Percentiles rank a stretch among this genome's conserved stretches.
Conservation (phyloP, 2,797 vertebrate species). For the Erpetoichthys calabaricus region DNA sequence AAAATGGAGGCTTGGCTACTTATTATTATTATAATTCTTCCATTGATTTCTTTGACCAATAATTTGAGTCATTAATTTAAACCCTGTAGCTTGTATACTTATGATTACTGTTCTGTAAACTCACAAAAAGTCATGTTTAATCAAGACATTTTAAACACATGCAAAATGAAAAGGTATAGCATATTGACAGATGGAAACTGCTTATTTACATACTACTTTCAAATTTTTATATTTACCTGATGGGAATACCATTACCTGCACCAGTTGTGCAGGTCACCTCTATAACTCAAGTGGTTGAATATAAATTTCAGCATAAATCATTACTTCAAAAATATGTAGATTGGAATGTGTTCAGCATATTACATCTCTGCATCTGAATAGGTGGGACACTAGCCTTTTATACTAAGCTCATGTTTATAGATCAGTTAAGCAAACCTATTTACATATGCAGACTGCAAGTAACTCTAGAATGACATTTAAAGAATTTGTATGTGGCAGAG, state of each 20-base stretch:
- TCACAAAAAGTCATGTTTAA: not conserved
- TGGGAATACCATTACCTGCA: constrained; percentile 42
- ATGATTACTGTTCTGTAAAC: too few species aligned
- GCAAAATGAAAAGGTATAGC: too few species aligned
- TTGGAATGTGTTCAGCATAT: constrained; percentile 27
- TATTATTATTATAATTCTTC: too few species aligned
- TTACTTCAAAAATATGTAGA: constrained; percentile 43
- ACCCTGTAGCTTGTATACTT: too few species aligned
- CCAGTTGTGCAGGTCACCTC: constrained; percentile 44
- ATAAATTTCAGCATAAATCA: constrained; percentile 29
- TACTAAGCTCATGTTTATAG: not conserved
- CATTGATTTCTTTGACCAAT: too few species aligned
- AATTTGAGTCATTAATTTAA: too few species aligned
- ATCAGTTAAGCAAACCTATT: not conserved
- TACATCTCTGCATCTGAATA: constrained; percentile 4
- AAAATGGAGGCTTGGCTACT: too few species aligned
- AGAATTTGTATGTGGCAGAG: too few species aligned
- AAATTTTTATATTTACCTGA: constrained; percentile 34
- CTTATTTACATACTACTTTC: constrained; percentile 30
- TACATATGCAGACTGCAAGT: too few species aligned
- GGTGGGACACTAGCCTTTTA: not conserved
- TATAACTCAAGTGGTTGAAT: constrained; percentile 33
- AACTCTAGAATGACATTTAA: too few species aligned
- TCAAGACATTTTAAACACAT: not conserved
- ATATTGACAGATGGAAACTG: not conserved